Percentiles rank a stretch among this genome's conserved stretches.
These are phyloP conservation scores for Exocentrus adspersus DNA, from an alignment of 2,888 invertebrate species.

Conservation along the genomic window DNA sequence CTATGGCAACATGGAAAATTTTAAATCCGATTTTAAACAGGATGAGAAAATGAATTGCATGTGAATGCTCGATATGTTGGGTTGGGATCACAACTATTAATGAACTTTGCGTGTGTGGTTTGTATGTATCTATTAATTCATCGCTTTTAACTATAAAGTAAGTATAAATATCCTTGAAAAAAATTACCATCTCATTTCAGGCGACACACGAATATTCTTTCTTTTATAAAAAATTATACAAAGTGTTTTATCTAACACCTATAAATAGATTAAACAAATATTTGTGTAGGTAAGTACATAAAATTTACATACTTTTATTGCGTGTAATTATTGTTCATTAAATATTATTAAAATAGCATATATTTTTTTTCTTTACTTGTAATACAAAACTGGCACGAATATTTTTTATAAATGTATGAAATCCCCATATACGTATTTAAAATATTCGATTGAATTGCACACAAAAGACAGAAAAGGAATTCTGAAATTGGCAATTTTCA, in stretches of 20 bases:
- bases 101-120: neutral
- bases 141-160: neutral
- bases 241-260: neutral
- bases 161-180: conserved; percentile 7
- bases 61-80: too few species aligned
- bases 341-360: neutral
- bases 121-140: neutral
- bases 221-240: conserved; percentile 6
- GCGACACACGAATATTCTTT: conserved; percentile 1
- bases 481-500: too few species aligned
- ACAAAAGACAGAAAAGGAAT: too few species aligned
- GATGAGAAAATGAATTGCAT: too few species aligned
- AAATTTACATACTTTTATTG: conserved; percentile 11
- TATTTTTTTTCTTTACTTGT: neutral
- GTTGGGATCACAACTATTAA: neutral
- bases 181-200: neutral
- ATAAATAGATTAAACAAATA: conserved; percentile 9
- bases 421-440: too few species aligned
- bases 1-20: too few species aligned
- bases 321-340: neutral
- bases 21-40: neutral
- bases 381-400: too few species aligned
- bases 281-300: neutral
- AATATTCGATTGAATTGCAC: too few species aligned
- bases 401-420: too few species aligned